Percentiles rank a stretch among this genome's conserved stretches.
phyloP scores from a whole-genome alignment of 2,888 invertebrate genomes.

The Ophonus ardosiacus region DNA sequence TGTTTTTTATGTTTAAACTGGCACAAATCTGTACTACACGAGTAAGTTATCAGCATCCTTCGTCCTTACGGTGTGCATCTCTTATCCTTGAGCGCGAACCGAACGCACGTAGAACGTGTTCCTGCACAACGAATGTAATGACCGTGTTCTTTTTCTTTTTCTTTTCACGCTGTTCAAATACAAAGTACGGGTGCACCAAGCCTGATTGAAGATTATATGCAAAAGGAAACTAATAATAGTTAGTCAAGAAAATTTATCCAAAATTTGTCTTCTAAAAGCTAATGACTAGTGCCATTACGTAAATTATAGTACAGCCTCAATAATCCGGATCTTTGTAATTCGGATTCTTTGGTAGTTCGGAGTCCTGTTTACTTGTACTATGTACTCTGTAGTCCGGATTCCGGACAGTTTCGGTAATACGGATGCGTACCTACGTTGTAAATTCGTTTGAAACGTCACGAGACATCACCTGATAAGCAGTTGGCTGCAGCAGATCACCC shows the following conservation, averaged over 20 bases:
- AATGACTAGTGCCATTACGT: no score
- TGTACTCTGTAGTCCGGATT: no score
- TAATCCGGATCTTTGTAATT: no score
- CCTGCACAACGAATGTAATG: slow-evolving; percentile 35
- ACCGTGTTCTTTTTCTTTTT: not conserved
- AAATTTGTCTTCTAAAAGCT: no score
- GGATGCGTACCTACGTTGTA: no score
- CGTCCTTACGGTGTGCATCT: not conserved
- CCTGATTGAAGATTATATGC: not conserved
- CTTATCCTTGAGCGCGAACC: not conserved
- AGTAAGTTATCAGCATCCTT: not conserved
- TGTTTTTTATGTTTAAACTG: not conserved
- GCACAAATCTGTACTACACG: not conserved
- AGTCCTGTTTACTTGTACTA: no score
- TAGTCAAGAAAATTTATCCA: not conserved
- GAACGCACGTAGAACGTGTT: slow-evolving; percentile 42
- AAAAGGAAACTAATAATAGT: not conserved
- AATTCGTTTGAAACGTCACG: no score
- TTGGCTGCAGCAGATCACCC: no score
- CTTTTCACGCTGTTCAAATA: slow-evolving; percentile 1
- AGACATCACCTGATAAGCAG: no score
- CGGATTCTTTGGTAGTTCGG: no score
- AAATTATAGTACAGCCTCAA: no score
- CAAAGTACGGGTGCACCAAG: slow-evolving; percentile 8
- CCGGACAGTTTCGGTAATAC: no score